phyloP scores from a whole-genome alignment of 2,113 vertebrate species.

The Lasiurus borealis region DNA sequence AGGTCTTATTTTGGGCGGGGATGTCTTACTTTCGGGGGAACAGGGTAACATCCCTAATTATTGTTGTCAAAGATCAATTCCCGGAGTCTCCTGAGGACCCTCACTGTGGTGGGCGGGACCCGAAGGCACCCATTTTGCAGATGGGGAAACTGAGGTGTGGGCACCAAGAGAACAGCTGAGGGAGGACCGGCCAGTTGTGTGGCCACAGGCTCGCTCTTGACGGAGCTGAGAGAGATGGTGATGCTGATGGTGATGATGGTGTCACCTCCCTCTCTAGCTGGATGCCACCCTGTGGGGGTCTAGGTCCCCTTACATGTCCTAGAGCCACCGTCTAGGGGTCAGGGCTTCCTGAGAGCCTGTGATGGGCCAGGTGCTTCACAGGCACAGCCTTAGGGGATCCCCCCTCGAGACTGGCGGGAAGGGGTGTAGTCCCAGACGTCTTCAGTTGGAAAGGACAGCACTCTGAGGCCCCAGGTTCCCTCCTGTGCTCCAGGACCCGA shows the following conservation, averaged over 20 bases:
- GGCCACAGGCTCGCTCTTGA: background rate
- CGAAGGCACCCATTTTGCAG: background rate
- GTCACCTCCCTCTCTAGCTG: background rate
- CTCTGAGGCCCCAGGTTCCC: background rate
- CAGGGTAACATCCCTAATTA: too few species aligned
- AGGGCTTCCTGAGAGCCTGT: rapidly evolving
- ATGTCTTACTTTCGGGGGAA: too few species aligned
- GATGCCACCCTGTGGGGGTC: rapidly evolving
- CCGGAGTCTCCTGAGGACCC: background rate
- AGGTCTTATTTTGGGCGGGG: too few species aligned
- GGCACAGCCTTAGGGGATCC: rapidly evolving
- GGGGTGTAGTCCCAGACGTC: too few species aligned
- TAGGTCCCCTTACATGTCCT: background rate
- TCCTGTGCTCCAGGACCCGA: rapidly evolving
- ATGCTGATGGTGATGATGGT: rapidly evolving
- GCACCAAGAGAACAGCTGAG: too few species aligned
- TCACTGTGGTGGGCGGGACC: background rate
- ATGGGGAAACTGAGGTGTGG: background rate
- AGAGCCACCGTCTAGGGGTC: background rate
- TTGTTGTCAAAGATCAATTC: background rate
- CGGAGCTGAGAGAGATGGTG: background rate
- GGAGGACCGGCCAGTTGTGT: background rate
- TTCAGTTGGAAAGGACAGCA: background rate
- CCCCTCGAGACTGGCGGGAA: rapidly evolving
- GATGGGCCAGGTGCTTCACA: rapidly evolving